phyloP scores from a whole-genome alignment of 2,888 invertebrate species.

The Agrotis exclamationis region DNA sequence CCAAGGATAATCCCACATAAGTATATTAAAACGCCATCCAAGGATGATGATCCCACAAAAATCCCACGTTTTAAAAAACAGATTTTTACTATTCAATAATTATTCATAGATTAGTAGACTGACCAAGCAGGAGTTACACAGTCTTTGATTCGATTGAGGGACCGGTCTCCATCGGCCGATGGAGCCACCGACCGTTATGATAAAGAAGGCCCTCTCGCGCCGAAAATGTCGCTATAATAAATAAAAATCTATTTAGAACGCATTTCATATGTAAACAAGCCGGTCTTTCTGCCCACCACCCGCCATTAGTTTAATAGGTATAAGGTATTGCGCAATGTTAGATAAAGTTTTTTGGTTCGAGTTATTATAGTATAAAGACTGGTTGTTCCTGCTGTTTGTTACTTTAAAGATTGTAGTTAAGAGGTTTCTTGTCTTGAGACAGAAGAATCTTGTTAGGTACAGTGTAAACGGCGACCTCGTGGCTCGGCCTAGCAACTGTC shows the following conservation, averaged over 20 bases:
- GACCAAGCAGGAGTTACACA: background rate
- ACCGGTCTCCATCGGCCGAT: background rate
- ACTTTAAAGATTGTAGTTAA: background rate
- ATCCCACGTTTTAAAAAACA: too few species aligned
- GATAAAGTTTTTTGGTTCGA: background rate
- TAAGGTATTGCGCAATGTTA: slow-evolving; percentile 44
- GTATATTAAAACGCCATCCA: slow-evolving; percentile 19
- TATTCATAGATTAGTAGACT: background rate
- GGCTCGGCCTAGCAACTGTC: background rate
- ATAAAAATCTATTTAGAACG: slow-evolving; percentile 18
- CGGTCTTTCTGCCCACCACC: slow-evolving; percentile 24
- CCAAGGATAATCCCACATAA: slow-evolving; percentile 12
- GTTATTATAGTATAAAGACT: slow-evolving; percentile 11
- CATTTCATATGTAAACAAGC: slow-evolving; percentile 15
- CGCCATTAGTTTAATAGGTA: slow-evolving; percentile 9
- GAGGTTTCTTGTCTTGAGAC: background rate
- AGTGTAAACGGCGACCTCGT: background rate
- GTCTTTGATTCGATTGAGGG: background rate
- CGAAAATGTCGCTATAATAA: slow-evolving; percentile 11
- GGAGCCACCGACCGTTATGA: slow-evolving; percentile 14
- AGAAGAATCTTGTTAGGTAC: background rate
- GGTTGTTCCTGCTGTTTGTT: slow-evolving; percentile 25
- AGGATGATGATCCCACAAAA: slow-evolving; percentile 14
- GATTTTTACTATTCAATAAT: background rate
- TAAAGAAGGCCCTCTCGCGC: slow-evolving; percentile 8